phyloP scores from a whole-genome alignment of 2,888 invertebrate species.

The Volucella inanis region DNA sequence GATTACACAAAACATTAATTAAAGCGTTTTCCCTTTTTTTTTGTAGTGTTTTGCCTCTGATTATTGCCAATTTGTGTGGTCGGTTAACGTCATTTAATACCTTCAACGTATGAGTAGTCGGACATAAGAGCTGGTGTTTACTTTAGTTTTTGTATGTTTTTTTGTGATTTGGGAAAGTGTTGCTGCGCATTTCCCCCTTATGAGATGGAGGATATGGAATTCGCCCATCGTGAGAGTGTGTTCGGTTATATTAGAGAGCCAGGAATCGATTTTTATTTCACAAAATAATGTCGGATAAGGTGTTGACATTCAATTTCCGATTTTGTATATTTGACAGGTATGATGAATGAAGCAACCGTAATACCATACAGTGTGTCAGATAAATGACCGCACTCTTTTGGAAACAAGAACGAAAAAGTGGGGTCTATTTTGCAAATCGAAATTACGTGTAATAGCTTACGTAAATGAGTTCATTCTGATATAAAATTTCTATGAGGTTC shows the following conservation, averaged over 20 bases:
- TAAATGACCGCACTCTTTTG: too few species aligned
- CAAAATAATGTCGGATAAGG: too few species aligned
- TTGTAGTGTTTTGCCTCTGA: background rate
- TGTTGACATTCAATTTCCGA: too few species aligned
- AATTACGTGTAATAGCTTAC: too few species aligned
- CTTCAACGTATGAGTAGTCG: background rate
- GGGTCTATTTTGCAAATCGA: too few species aligned
- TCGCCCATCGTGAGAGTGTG: background rate
- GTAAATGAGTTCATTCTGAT: too few species aligned
- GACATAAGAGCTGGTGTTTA: background rate
- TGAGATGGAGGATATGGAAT: background rate
- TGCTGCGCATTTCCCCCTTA: background rate
- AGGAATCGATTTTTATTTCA: too few species aligned
- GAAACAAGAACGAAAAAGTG: too few species aligned
- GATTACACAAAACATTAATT: slow-evolving; percentile 10
- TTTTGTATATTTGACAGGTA: too few species aligned
- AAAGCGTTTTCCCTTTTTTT: background rate
- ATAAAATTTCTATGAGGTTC: too few species aligned
- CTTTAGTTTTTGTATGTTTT: background rate
- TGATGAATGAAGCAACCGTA: too few species aligned
- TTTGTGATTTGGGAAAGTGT: background rate
- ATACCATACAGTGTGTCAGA: too few species aligned
- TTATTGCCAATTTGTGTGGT: slow-evolving; percentile 1
- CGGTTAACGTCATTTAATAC: slow-evolving; percentile 11
- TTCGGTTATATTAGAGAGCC: background rate